A percentile compares a stretch with the other conserved stretches of the same genome.
Evolutionary conservation across 37 sponge, comb jelly and placozoan species (phyloP).

Genomic region (Agelas oroides): DNA sequence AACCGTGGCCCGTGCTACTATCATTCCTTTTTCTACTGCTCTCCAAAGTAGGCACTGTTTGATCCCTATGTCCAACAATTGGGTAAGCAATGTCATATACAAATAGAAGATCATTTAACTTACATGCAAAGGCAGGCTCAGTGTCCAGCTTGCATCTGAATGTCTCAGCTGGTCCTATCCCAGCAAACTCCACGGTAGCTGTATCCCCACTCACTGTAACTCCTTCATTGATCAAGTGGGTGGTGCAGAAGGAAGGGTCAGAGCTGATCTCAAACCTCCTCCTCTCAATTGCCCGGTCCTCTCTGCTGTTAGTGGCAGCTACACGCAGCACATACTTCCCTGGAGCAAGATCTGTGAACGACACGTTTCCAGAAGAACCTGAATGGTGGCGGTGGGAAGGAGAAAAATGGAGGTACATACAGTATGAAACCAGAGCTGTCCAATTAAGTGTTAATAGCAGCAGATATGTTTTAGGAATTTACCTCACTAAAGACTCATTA

Average conservation of each 20-base stretch:
- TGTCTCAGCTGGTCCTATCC: not conserved
- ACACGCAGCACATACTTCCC: not conserved
- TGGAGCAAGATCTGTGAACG: not conserved
- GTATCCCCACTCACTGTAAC: not conserved
- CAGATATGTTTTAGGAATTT: too few relatives aligned
- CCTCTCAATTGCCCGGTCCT: constrained; percentile 1
- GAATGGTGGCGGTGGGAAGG: not conserved
- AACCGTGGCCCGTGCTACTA: too few relatives aligned
- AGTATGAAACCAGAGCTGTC: not conserved
- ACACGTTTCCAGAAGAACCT: constrained; percentile 4
- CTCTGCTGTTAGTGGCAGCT: not conserved
- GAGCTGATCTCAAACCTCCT: constrained; percentile 1
- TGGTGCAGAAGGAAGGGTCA: not conserved
- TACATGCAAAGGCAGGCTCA: not conserved
- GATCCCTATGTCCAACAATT: too few relatives aligned
- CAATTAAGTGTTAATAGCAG: not conserved
- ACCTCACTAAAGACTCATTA: too few relatives aligned
- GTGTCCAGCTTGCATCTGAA: not conserved
- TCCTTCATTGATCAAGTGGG: constrained; percentile 21
- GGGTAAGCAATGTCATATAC: too few relatives aligned
- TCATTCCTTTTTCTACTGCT: too few relatives aligned
- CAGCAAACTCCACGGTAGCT: constrained; percentile 17
- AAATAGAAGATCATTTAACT: not conserved
- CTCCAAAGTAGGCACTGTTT: too few relatives aligned
- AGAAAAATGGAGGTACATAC: not conserved